A percentile compares a stretch with the other conserved stretches of the same genome.
Conservation (phyloP, 2,113 vertebrate species). For the Platysternon megacephalum region DNA sequence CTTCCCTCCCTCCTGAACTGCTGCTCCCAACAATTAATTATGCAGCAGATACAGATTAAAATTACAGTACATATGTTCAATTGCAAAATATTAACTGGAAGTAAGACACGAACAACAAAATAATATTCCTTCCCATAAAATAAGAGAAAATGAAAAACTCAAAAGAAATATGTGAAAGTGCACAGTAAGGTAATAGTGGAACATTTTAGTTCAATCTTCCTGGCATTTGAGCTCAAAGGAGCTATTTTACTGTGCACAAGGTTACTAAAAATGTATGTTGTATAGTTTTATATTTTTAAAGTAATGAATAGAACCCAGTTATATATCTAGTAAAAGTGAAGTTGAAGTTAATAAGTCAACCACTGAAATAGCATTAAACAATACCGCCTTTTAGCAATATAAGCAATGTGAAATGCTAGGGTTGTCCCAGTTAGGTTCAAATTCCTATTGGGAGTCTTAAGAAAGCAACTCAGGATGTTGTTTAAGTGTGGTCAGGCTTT, state of each 20-base stretch:
- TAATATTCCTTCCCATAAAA: not conserved
- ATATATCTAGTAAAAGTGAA: not conserved
- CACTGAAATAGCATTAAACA: not conserved
- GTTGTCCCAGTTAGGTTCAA: not conserved
- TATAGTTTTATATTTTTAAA: not conserved
- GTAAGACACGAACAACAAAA: not conserved
- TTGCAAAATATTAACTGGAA: not conserved
- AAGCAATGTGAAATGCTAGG: not conserved
- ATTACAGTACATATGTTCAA: not conserved
- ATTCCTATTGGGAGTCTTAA: not conserved
- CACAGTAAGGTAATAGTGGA: not conserved
- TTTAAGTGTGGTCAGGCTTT: not conserved
- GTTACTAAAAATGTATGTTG: not conserved
- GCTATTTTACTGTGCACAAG: not conserved
- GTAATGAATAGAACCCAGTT: not conserved
- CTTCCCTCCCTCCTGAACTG: not conserved
- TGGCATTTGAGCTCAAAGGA: not conserved
- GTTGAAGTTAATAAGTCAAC: not conserved
- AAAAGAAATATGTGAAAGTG: not conserved
- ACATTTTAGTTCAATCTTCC: not conserved
- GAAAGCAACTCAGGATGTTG: not conserved
- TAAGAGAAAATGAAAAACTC: not conserved
- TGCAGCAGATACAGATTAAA: not conserved
- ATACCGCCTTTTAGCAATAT: not conserved
- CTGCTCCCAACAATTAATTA: not conserved